Base-by-base conservation (phyloP, 2,113 vertebrate genomes). In the Ranitomeya imitator region DNA sequence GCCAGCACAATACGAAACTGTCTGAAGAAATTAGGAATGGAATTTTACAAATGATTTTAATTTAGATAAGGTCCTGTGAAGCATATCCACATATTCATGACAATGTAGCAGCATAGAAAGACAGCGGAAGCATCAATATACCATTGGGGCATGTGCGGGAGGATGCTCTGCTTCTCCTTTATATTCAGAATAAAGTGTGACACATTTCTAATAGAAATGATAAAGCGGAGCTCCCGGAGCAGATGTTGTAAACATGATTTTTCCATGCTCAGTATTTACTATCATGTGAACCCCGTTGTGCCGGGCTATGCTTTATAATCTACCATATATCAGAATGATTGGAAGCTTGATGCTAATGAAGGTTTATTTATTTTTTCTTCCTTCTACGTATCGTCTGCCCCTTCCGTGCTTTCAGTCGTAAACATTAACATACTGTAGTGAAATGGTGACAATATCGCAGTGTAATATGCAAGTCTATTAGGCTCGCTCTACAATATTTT, bases 141-240 rank as follows among this genome's bases (percentile, higher is more conserved):
- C 60, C 6, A 45, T 26, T 60, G 52, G 21, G 77, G 19, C 54
- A 61, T 63, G 57, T 77, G 69, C 15, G 76, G 55, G 74, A 54
- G 23, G 67, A 76, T n/a, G 60, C 26, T 15, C 5, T 23, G 61
- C 51, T 11, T 77, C 55, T 37, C 57, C 12, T 85, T 67, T 52
- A 84, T 23, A 85, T 84, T 84, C 31, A 65, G 65, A 79, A 84
- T 78, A 84, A 88, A 67, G 81, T 84, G 81, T 88, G 80, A 88
- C 73, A 88, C 61, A 69, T 88, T 79, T 88, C 71, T 85, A 88
- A 81, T 85, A 79, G 73, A 78, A 88, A 69, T 84, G 87, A 88
- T 88, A 78, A 84, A 79, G 23, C 26, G 51, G 55, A 85, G 63
- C 76, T 61, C 59, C n/a, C 69, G 71, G 84, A 79, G 81, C 87